A percentile compares a stretch with the other conserved stretches of the same genome.
Conservation (phyloP, 2,113 vertebrate genomes). For the Centropus unirufus region DNA sequence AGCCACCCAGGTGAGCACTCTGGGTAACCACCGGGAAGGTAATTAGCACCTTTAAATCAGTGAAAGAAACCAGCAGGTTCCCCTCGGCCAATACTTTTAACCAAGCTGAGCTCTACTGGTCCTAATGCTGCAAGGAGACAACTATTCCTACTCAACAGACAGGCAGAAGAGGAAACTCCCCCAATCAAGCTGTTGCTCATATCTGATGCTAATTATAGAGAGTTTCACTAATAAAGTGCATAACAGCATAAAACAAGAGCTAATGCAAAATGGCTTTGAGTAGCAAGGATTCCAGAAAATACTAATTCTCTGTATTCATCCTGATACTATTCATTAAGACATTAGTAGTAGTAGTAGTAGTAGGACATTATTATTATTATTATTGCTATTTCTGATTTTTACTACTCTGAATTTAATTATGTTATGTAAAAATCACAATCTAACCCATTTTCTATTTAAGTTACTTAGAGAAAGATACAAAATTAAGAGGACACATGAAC, state of each 20-base stretch:
- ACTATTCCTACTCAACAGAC: background rate
- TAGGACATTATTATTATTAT: no score
- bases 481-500: background rate
- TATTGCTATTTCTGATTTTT: background rate
- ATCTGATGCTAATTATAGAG: background rate
- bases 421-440: background rate
- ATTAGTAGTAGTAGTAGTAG: background rate
- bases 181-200: background rate
- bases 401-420: background rate
- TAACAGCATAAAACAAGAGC: background rate
- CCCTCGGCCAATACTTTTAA: background rate
- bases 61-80: background rate
- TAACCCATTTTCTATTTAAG: background rate
- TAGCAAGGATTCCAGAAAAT: background rate
- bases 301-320: background rate
- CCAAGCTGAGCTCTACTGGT: background rate
- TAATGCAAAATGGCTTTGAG: background rate
- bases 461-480: background rate
- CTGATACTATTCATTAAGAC: background rate
- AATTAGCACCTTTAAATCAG: background rate
- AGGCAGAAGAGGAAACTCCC: background rate
- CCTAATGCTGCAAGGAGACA: background rate
- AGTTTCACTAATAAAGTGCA: background rate
- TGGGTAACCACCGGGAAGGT: background rate
- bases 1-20: accelerated